Percentiles rank a stretch among this genome's conserved stretches.
Conservation (phyloP, 2,888 invertebrate genomes). For the Cryptocephalus moraei region DNA sequence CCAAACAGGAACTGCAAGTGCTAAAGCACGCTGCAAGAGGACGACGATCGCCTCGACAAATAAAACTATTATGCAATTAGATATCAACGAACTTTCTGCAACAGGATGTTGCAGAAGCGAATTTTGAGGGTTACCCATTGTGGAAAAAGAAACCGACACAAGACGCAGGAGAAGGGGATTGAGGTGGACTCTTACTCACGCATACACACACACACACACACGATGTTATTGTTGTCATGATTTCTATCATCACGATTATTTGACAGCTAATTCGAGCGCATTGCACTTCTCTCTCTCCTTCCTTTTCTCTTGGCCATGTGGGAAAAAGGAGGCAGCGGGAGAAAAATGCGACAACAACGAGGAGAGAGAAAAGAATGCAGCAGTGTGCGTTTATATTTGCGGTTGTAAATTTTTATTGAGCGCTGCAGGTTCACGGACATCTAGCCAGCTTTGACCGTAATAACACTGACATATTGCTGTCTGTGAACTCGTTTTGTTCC, state of each 20-base stretch:
- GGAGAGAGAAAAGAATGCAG: too few species aligned
- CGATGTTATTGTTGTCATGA: too few species aligned
- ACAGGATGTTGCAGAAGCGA: too few species aligned
- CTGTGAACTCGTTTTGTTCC: too few species aligned
- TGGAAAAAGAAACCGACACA: conserved; percentile 1
- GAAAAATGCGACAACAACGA: conserved; percentile 8
- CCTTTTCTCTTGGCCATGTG: background rate
- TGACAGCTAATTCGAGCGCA: conserved; percentile 11
- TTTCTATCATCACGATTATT: too few species aligned
- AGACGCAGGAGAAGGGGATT: too few species aligned
- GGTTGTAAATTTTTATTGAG: conserved; percentile 19
- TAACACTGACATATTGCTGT: too few species aligned
- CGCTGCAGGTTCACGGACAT: conserved; percentile 1
- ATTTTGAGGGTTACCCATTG: conserved; percentile 8
- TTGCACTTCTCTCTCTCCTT: conserved; percentile 9
- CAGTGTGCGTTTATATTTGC: conserved; percentile 19
- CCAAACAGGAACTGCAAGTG: too few species aligned
- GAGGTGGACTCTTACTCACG: too few species aligned
- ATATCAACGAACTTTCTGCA: conserved; percentile 6
- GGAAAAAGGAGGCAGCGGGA: background rate
- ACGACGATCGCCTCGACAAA: conserved; percentile 4
- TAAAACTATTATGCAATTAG: conserved; percentile 19
- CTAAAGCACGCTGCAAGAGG: too few species aligned
- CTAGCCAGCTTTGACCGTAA: too few species aligned
- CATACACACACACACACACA: too few species aligned